These are phyloP conservation scores for Bagarius yarrelli DNA, from an alignment of 2,113 vertebrate species.

Conservation along the genomic window DNA sequence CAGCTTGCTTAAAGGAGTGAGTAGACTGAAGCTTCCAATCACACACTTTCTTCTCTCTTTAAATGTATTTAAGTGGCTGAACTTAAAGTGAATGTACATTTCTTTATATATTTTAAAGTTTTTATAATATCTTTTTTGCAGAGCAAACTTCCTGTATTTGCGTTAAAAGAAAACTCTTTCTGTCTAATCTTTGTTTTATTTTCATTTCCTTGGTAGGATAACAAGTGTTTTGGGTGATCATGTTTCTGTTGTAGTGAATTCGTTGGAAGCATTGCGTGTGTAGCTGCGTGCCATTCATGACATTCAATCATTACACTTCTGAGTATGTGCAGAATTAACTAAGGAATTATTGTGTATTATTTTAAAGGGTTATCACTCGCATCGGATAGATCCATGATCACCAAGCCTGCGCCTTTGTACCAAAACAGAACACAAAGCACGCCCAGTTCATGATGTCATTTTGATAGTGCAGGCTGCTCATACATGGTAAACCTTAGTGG, in stretches of 20 bases:
- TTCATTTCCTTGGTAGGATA: neutral
- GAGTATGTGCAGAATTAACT: neutral
- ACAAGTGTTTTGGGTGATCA: neutral
- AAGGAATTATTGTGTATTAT: neutral
- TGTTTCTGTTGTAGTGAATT: constrained; percentile 9
- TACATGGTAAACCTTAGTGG: constrained; percentile 90
- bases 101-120: neutral
- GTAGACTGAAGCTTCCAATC: neutral
- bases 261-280: neutral
- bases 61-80: neutral
- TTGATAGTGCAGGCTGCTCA: constrained; percentile 50
- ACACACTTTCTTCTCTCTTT: neutral
- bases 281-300: neutral
- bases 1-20: neutral
- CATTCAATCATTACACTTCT: neutral
- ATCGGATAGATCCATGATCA: neutral
- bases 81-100: neutral
- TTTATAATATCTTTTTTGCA: neutral
- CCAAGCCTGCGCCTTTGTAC: neutral
- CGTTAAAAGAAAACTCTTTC: too few relatives aligned
- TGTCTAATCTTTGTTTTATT: neutral
- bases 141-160: neutral
- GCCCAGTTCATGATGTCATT: constrained; percentile 34
- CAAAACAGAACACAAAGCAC: constrained; percentile 1
- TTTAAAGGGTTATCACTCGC: neutral